These are phyloP conservation scores for Oreochromis aureus DNA, from an alignment of 2,113 vertebrate genomes.

Conservation along the genomic window DNA sequence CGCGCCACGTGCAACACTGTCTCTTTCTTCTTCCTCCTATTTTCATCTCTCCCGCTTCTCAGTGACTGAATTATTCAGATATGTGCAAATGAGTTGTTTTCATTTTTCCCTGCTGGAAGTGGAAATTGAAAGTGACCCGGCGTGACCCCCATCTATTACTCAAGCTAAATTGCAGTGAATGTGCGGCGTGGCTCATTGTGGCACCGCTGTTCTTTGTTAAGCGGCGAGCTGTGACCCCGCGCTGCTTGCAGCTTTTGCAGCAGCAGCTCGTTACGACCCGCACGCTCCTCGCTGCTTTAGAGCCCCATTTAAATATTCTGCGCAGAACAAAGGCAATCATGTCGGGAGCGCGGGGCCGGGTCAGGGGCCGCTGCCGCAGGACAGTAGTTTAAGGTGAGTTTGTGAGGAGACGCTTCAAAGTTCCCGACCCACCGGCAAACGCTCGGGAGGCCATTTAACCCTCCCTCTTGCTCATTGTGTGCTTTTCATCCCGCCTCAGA, in stretches of 20 bases:
- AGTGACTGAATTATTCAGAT: conserved; percentile 96
- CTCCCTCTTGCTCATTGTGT: not conserved
- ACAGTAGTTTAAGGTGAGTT: conserved; percentile 2
- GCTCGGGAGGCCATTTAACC: conserved; percentile 21
- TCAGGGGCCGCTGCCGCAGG: conserved; percentile 22
- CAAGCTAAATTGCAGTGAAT: conserved; percentile 93
- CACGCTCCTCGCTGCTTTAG: conserved; percentile 78
- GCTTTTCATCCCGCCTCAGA: not conserved
- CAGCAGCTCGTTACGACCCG: conserved; percentile 84
- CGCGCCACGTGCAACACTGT: conserved; percentile 61
- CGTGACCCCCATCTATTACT: conserved; percentile 97
- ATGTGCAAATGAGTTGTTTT: conserved; percentile 99
- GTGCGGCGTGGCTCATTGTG: conserved; percentile 84
- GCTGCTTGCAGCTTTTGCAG: conserved; percentile 70
- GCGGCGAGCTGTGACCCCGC: conserved; percentile 83
- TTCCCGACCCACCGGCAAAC: conserved; percentile 14
- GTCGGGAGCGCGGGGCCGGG: conserved; percentile 27
- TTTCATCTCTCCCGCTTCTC: conserved; percentile 49
- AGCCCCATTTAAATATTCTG: conserved; percentile 76
- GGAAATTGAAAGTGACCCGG: conserved; percentile 98
- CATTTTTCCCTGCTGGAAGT: conserved; percentile 89
- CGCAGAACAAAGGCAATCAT: conserved; percentile 64
- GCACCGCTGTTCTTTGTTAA: conserved; percentile 88
- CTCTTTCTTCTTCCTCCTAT: conserved; percentile 47
- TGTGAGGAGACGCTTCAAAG: conserved; percentile 30